Base-by-base conservation (phyloP, 2,797 vertebrate species). In the Oreortyx pictus region DNA sequence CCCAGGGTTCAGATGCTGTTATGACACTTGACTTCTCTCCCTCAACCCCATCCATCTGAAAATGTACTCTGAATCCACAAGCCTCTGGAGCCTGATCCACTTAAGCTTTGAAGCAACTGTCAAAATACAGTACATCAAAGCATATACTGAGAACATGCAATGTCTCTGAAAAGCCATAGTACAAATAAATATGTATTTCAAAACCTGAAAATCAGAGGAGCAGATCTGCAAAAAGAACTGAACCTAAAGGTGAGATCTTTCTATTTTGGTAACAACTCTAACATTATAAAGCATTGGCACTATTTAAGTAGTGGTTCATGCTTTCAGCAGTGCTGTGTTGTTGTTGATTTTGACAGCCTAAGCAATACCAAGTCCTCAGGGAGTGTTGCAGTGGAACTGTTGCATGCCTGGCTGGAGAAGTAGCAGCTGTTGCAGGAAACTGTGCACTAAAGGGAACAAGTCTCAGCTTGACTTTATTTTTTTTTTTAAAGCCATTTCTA, bases 141-240 rank as follows among this genome's bases (percentile, higher is more conserved):
- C 39, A 1, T 1, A 10, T 44, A 33, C 60, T 0, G 0, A 74
- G 78, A 85, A 82, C 0, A 0, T 0, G 0, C 19, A 76, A 11
- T 37, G 9, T 70, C 54, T 57, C 86, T 13, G 1, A 71, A 77
- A 72, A 88, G 56, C 86, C 56, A 73, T 31, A 35, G 59, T 1
- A 5, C 1, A 2, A 50, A 10, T 14, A 70, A 78, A 33, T 15
- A 39, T 0, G 0, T 20, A 37, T 35, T 72, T 74, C 78, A 35
- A 68, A 73, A 78, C 19, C 44, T 14, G 3, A 25, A 24, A 86
- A 49, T 31, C 70, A 61, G 76, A 77, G 64, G 76, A 19, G 54
- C 0, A 59, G 82, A 81, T 93, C 50, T 83, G 66, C 81, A 68
- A 86, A 84, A 71, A 57, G 52, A 50, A 18, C 17, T 2, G 31